Evolutionary conservation across 2,797 vertebrate genomes (phyloP).

Genomic region (Macrochelys suwanniensis): DNA sequence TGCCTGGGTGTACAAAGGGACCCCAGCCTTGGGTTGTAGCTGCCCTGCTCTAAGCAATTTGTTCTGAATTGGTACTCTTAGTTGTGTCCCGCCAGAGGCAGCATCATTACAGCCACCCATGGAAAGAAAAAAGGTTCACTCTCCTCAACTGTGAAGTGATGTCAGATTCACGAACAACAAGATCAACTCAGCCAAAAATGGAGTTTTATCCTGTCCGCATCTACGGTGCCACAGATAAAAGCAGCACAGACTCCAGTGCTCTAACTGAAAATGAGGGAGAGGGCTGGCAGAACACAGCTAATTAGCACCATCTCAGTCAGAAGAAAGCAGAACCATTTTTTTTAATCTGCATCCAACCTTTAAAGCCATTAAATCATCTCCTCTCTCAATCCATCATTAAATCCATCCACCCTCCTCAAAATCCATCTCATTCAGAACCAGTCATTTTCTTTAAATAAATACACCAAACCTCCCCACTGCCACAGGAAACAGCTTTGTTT

Average conservation of each 20-base stretch:
- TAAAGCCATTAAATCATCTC: neutral
- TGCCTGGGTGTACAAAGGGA: too few relatives aligned
- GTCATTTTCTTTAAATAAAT: slow-evolving; percentile 67
- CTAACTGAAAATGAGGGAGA: slow-evolving; percentile 21
- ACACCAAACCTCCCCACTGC: slow-evolving; percentile 45
- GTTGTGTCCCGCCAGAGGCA: too few relatives aligned
- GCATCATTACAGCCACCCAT: neutral
- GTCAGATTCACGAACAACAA: slow-evolving; percentile 12
- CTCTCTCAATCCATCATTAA: slow-evolving; percentile 20
- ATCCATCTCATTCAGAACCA: slow-evolving; percentile 33
- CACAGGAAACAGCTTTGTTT: slow-evolving; percentile 61
- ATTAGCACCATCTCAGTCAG: slow-evolving; percentile 20
- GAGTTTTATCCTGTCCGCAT: slow-evolving; percentile 24
- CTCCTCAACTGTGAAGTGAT: neutral
- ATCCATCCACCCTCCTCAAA: neutral
- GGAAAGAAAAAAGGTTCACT: accelerated
- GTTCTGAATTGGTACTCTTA: too few relatives aligned
- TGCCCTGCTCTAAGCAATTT: too few relatives aligned
- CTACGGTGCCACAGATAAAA: neutral
- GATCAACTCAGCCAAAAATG: slow-evolving; percentile 13
- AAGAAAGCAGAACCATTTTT: slow-evolving; percentile 43
- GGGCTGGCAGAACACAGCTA: slow-evolving; percentile 19
- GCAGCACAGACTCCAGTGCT: neutral
- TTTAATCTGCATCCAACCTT: slow-evolving; percentile 28
- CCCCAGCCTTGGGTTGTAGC: too few relatives aligned